These are phyloP conservation scores for Pedionomus torquatus DNA, from an alignment of 2,113 vertebrate species.

Conservation along the genomic window DNA sequence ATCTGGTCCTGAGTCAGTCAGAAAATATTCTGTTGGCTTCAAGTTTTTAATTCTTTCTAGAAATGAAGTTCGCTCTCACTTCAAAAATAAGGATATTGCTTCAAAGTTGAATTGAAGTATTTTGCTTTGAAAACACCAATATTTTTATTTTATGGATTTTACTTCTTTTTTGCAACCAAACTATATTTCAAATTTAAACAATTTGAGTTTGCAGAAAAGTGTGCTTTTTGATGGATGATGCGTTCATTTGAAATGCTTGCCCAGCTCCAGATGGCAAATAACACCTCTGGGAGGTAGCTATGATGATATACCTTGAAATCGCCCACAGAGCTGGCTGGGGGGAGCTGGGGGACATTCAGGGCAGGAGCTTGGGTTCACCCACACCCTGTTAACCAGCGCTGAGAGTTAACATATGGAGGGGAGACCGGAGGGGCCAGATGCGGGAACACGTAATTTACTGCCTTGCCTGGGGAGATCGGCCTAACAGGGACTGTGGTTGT, in stretches of 20 bases:
- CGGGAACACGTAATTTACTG: background rate
- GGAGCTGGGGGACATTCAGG: background rate
- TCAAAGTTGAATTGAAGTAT: background rate
- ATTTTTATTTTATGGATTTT: background rate
- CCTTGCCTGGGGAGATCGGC: slow-evolving; percentile 30
- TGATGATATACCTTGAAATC: slow-evolving; percentile 16
- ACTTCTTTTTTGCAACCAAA: background rate
- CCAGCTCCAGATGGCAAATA: slow-evolving; percentile 60
- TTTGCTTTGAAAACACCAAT: background rate
- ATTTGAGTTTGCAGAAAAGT: background rate
- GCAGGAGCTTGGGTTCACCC: background rate
- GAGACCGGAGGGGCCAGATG: background rate
- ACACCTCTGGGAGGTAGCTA: slow-evolving; percentile 50
- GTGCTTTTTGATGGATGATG: background rate
- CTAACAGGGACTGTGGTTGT: background rate
- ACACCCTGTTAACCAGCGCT: background rate
- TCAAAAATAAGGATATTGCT: background rate
- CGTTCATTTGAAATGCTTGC: background rate
- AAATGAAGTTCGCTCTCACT: background rate
- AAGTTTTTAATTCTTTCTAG: background rate
- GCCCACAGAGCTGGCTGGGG: background rate
- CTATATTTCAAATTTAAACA: background rate
- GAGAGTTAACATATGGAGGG: slow-evolving; percentile 36
- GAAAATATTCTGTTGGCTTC: slow-evolving; percentile 12
- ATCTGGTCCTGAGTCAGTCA: slow-evolving; percentile 31